Conservation (phyloP, 2,888 invertebrate species). For the Eremobia ochroleuca region DNA sequence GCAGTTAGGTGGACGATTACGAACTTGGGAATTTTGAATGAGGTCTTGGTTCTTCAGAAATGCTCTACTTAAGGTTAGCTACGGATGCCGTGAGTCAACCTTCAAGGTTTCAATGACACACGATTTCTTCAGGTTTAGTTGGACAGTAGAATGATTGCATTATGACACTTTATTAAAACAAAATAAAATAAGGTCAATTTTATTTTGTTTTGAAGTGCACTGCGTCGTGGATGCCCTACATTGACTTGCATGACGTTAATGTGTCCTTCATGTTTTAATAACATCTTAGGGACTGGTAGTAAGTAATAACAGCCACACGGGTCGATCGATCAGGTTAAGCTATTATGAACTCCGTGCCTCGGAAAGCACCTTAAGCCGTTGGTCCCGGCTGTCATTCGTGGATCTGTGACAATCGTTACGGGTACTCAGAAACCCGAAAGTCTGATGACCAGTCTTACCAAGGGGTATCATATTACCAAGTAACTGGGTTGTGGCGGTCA, state of each 20-base stretch:
- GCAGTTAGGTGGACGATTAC: conserved; percentile 1
- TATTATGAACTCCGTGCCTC: not conserved
- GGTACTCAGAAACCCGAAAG: not conserved
- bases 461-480: not conserved
- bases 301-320: not conserved
- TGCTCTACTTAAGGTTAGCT: conserved; percentile 25
- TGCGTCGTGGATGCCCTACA: conserved; percentile 36
- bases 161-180: conserved; percentile 17
- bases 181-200: no score
- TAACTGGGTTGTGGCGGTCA: not conserved
- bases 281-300: not conserved
- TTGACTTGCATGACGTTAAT: not conserved
- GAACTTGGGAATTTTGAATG: conserved; percentile 36
- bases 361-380: not conserved
- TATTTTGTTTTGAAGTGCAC: not conserved
- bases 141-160: conserved; percentile 34
- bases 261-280: not conserved
- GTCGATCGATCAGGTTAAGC: not conserved
- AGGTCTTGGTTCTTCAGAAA: conserved; percentile 40
- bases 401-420: not conserved
- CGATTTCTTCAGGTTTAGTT: conserved; percentile 22
- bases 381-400: not conserved
- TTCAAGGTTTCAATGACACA: conserved; percentile 57
- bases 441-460: not conserved
- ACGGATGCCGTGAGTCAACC: conserved; percentile 45